A percentile compares a stretch with the other conserved stretches of the same genome.
Evolutionary conservation across 2,113 vertebrate genomes (phyloP).

Genomic region (Phylloscopus whistleri): DNA sequence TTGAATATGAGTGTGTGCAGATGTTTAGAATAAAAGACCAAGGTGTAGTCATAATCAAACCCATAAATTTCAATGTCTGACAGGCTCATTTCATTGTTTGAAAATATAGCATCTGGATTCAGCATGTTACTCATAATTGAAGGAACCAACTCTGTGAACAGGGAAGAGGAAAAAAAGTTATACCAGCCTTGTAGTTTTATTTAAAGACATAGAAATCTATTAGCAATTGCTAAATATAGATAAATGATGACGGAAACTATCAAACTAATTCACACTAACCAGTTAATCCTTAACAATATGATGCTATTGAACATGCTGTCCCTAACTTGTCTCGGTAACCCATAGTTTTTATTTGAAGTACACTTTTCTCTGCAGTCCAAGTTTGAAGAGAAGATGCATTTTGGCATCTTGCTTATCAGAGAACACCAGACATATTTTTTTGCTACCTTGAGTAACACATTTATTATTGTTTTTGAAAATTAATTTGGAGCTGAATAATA

Average conservation of each 20-base stretch:
- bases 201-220: not conserved
- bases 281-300: not conserved
- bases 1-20: constrained; percentile 95
- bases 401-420: not conserved
- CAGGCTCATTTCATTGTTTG: constrained; percentile 97
- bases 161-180: not conserved
- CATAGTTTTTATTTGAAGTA: not conserved
- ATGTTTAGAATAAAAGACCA: constrained; percentile 95
- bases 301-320: not conserved
- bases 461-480: not conserved
- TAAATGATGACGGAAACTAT: not conserved
- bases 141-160: constrained; percentile 78
- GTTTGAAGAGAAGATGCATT: not conserved
- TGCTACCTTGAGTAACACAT: not conserved
- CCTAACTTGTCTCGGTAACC: not conserved
- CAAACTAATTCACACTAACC: not conserved
- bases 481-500: not conserved
- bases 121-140: constrained; percentile 82
- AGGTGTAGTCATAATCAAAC: constrained; percentile 96
- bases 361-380: not conserved
- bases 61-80: constrained; percentile 94
- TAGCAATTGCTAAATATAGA: not conserved
- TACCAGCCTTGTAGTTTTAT: not conserved
- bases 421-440: not conserved
- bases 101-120: constrained; percentile 92